Evolutionary conservation across 2,797 vertebrate species (phyloP).

Genomic region (Lacerta agilis): DNA sequence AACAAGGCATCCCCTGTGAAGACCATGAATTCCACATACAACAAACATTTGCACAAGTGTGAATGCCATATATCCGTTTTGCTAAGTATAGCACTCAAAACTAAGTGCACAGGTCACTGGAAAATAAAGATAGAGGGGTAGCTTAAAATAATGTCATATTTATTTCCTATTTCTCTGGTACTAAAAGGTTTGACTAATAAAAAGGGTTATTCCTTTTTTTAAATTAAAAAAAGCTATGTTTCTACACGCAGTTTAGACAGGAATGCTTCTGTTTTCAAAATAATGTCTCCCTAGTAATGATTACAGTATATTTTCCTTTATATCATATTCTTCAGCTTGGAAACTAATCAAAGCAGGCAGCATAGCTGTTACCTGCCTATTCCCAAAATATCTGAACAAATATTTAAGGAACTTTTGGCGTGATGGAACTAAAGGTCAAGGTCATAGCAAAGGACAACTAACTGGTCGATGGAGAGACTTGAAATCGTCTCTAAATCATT

Average conservation of each 20-base stretch:
- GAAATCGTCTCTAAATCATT: constrained; percentile 67
- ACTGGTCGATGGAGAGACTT: constrained; percentile 64
- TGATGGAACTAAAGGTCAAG: constrained; percentile 71
- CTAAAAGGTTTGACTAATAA: not conserved
- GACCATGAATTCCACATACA: not conserved
- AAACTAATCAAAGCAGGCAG: constrained; percentile 49
- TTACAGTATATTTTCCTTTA: constrained; percentile 53
- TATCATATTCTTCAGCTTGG: constrained; percentile 48
- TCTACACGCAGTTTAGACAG: constrained; percentile 34
- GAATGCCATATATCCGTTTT: not conserved
- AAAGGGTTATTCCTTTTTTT: constrained; percentile 3
- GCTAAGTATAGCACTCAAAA: not conserved
- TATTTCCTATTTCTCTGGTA: constrained; percentile 38
- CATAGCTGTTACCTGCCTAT: constrained; percentile 69
- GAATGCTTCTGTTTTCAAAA: constrained; percentile 31
- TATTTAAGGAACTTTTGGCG: constrained; percentile 71
- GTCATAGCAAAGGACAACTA: constrained; percentile 66
- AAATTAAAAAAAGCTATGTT: not conserved
- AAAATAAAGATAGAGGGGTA: constrained; percentile 29
- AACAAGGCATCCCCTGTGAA: constrained; percentile 22
- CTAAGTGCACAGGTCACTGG: not conserved
- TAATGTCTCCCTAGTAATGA: constrained; percentile 10
- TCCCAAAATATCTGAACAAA: constrained; percentile 74
- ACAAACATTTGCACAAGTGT: not conserved
- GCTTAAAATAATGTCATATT: constrained; percentile 33